These are phyloP conservation scores for Illadopsis cleaveri DNA, from an alignment of 2,113 vertebrate species.

Conservation along the genomic window DNA sequence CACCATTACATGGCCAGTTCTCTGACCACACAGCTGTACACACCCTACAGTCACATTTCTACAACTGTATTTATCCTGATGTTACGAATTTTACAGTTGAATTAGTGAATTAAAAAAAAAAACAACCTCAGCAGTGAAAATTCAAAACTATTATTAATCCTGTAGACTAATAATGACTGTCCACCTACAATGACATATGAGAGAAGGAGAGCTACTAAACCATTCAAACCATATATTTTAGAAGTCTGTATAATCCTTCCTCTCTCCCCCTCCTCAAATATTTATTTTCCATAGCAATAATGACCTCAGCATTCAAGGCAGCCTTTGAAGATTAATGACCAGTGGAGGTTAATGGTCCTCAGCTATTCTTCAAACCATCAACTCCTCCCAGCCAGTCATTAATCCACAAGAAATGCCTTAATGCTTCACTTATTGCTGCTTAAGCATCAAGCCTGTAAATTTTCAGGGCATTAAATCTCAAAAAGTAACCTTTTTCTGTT, in stretches of 20 bases:
- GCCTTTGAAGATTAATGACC: conserved; percentile 54
- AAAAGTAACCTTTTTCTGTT: conserved; percentile 47
- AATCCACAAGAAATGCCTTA: conserved; percentile 60
- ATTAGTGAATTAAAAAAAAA: background rate
- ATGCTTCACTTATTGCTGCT: conserved; percentile 59
- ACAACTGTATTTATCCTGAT: background rate
- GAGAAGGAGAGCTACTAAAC: background rate
- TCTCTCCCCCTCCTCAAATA: conserved; percentile 36
- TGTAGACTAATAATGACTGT: background rate
- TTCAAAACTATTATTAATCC: background rate
- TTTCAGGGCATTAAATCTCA: conserved; percentile 46
- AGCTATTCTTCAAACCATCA: conserved; percentile 57
- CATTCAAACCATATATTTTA: background rate
- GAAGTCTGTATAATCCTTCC: background rate
- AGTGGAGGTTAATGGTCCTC: conserved; percentile 61
- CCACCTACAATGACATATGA: background rate
- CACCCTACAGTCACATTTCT: background rate
- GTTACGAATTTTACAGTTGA: background rate
- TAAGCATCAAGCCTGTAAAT: conserved; percentile 51
- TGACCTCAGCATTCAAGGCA: conserved; percentile 38
- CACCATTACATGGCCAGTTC: background rate
- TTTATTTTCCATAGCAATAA: conserved; percentile 63
- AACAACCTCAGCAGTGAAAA: background rate
- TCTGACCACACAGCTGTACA: background rate
- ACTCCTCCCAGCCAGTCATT: conserved; percentile 62